Evolutionary conservation across 2,888 invertebrate genomes (phyloP).

Genomic region (Girardia tigrina): DNA sequence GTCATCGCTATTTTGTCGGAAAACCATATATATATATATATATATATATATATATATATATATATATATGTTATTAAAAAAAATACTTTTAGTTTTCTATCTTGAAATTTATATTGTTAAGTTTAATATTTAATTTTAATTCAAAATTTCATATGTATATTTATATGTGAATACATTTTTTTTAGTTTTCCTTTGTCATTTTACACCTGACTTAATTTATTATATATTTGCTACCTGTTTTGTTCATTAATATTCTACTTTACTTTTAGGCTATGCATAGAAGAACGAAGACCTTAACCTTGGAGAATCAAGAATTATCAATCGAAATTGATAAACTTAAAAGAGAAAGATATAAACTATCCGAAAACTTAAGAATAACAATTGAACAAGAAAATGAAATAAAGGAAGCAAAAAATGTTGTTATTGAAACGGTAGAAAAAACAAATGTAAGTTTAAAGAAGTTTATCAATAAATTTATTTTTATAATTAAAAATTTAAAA

Average conservation of each 20-base stretch:
- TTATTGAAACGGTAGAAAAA: background rate
- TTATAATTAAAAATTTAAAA: too few species aligned
- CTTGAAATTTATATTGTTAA: too few species aligned
- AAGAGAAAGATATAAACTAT: background rate
- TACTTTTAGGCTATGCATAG: background rate
- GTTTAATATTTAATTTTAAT: background rate
- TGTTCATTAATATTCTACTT: background rate
- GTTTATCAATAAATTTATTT: too few species aligned
- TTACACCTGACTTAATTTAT: background rate
- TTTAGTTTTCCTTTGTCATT: too few species aligned
- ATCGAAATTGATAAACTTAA: constrained; percentile 1
- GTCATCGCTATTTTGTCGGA: too few species aligned
- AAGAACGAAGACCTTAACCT: background rate
- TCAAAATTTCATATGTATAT: too few species aligned
- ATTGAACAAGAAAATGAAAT: constrained; percentile 1
- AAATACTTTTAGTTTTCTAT: too few species aligned
- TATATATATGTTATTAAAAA: too few species aligned
- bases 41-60: too few species aligned
- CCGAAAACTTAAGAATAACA: background rate
- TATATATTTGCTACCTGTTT: background rate
- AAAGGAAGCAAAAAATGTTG: background rate
- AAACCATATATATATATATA: too few species aligned
- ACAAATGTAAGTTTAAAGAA: too few species aligned
- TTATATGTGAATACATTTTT: too few species aligned
- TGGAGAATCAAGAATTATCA: constrained; percentile 19